Evolutionary conservation across 2,888 invertebrate genomes (phyloP).

Genomic region (Sphinx pinastri): DNA sequence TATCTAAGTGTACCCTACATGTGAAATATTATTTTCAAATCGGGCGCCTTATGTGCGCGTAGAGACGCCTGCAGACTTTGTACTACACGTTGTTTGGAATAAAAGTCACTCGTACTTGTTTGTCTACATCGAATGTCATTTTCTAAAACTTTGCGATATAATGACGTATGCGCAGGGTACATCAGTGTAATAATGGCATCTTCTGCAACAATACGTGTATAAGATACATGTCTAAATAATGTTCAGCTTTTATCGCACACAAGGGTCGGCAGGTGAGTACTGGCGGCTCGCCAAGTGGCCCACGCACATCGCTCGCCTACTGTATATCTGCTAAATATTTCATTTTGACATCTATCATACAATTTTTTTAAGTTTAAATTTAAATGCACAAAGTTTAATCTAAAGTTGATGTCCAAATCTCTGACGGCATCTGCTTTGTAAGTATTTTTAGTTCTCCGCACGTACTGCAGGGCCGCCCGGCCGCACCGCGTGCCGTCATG

Average conservation of each 20-base stretch:
- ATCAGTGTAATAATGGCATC: slow-evolving; percentile 49
- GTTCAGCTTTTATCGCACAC: slow-evolving; percentile 75
- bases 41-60: too few relatives aligned
- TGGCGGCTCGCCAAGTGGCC: slow-evolving; percentile 72
- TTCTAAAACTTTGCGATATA: too few relatives aligned
- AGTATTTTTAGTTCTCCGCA: slow-evolving; percentile 70
- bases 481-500: slow-evolving; percentile 42
- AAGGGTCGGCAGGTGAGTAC: slow-evolving; percentile 79
- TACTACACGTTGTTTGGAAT: too few relatives aligned
- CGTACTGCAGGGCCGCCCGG: slow-evolving; percentile 54
- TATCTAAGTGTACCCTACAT: too few relatives aligned
- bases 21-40: too few relatives aligned
- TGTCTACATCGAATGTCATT: too few relatives aligned
- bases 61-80: too few relatives aligned
- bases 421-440: slow-evolving; percentile 68
- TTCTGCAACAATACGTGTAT: slow-evolving; percentile 61
- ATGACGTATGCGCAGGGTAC: slow-evolving; percentile 33
- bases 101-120: too few relatives aligned
- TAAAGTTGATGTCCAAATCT: slow-evolving; percentile 77
- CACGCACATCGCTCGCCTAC: slow-evolving; percentile 66
- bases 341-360: slow-evolving; percentile 47
- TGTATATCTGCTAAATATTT: slow-evolving; percentile 40
- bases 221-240: slow-evolving; percentile 72
- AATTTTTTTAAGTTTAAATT: slow-evolving; percentile 44
- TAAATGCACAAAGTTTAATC: slow-evolving; percentile 45